Percentiles rank a stretch among this genome's conserved stretches.
Conservation (phyloP, 2,113 vertebrate species). For the Daboia siamensis region DNA sequence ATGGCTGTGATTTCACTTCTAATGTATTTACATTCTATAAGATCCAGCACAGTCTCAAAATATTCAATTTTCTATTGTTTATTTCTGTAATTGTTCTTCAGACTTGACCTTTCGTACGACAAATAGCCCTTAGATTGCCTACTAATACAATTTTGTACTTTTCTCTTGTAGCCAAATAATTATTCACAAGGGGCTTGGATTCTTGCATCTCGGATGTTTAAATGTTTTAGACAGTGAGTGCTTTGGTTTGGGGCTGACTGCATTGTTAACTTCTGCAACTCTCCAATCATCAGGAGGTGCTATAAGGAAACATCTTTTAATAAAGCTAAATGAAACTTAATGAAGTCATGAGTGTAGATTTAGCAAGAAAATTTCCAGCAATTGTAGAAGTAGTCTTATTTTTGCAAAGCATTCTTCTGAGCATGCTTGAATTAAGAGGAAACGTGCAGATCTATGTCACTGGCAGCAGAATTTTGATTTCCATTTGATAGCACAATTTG, state of each 20-base stretch:
- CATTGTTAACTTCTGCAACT: background rate
- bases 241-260: background rate
- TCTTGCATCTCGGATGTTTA: constrained; percentile 35
- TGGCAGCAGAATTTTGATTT: constrained; percentile 50
- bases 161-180: constrained; percentile 48
- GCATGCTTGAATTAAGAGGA: constrained; percentile 12
- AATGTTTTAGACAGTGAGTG: constrained; percentile 28
- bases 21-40: background rate
- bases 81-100: background rate
- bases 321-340: constrained; percentile 44
- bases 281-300: background rate
- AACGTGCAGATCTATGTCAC: constrained; percentile 36
- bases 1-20: background rate
- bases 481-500: constrained; percentile 43
- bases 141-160: constrained; percentile 50
- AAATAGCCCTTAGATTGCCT: constrained; percentile 16
- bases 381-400: constrained; percentile 28
- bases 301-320: constrained; percentile 50
- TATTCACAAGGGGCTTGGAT: constrained; percentile 44
- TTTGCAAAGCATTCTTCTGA: constrained; percentile 39
- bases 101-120: constrained; percentile 12
- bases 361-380: constrained; percentile 44
- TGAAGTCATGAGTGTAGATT: constrained; percentile 34
- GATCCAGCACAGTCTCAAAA: background rate
- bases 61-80: constrained; percentile 15